Base-by-base conservation (phyloP, 2,113 vertebrate species). In the Toxotes jaculatrix region DNA sequence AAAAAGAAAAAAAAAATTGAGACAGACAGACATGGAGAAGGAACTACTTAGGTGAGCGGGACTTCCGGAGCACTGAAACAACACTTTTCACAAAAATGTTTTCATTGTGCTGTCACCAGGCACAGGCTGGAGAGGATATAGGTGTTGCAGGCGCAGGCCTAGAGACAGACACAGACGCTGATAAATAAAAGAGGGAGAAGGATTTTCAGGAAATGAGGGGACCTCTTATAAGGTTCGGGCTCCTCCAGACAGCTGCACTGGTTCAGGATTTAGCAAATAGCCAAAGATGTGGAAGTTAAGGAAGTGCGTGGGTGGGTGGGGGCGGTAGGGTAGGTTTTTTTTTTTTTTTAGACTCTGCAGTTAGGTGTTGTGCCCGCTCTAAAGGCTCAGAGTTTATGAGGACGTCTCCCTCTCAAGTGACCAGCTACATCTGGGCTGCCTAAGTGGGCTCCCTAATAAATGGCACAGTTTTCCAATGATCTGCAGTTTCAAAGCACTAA, bases 21-120 rank as follows among this genome's bases (percentile, higher is more conserved):
- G 73, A 83, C 78, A 88, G 82, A 76, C 85, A 89, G 82, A 91
- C 82, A 76, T 77, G 62, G 77, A 84, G 78, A 87, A 83, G 59
- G 82, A 88, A 85, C 84, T 88, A 89, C 92, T 93, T 87, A 83
- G 89, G 84, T 84, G 88, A 89, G 87, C 32, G 83, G 74, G 84
- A 86, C 85, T 92, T 94, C 89, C 88, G 78, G 80, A 91, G 85
- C 64, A 80, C 49, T 84, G 66, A 90, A 93, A 92, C 77, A 81
- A 86, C 88, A 81, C 77, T 85, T 85, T 83, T 82, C 82, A 82
- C 81, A 65, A 82, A 90, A 91, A 93, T 92, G 89, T 93, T 94
- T 92, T 94, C 88, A 93, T 74, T 78, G 76, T 47, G 85, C 88
- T 91, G 94, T 94, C 91, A 94, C 87, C 78, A 87, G 88, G 87